Evolutionary conservation across 2,888 invertebrate species (phyloP), one percentile per base, ranked within the genome.

Genomic region (Drosophila formosana): DNA sequence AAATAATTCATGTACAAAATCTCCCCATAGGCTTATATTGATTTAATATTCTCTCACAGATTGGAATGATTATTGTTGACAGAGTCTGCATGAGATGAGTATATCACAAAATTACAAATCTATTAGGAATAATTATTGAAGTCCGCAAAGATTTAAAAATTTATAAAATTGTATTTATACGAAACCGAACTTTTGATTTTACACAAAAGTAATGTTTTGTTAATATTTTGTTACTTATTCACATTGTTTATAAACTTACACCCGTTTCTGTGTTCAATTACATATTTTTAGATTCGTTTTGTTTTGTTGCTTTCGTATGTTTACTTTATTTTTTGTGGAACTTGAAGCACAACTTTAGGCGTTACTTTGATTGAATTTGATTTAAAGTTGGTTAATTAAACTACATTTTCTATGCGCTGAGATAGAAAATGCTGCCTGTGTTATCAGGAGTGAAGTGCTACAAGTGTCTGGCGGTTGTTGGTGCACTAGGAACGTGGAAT

Each of bases 391-490:
- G 46, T 51, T 70, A 39, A 62, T 66, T 51, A 34, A 72, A 71
- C 60, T 64, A 68, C 76, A 80, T 72, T 74, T 81, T 75, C 64
- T 39, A 50, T 43, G 8, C 60, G 69, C 58, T 50, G 50, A 26
- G 8, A 41, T 50, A 39, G 60, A 46, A 62, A 62, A 28, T 66
- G 57, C 37, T 58, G 58, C 43, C 34, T 50, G 23, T 41, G 46
- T 43, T 52, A 25, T 72, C 55, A 65, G 60, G 45, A 58, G 32
- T 52, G 28, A 66, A 71, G 81, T 82, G 81, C 86, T 30, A 80
- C 80, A 83, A 83, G 82, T 83, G 80, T 77, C 66, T 78, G 65
- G 66, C 66, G 64, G 52, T 56, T 57, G 80, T 56, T 57, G 80
- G 64, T 80, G 79, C 73, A 70, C 75, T 75, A 66, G 55, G 71